A percentile compares a stretch with the other conserved stretches of the same genome.
These are phyloP conservation scores for Merops nubicus DNA, from an alignment of 2,113 vertebrate species.

Conservation along the genomic window DNA sequence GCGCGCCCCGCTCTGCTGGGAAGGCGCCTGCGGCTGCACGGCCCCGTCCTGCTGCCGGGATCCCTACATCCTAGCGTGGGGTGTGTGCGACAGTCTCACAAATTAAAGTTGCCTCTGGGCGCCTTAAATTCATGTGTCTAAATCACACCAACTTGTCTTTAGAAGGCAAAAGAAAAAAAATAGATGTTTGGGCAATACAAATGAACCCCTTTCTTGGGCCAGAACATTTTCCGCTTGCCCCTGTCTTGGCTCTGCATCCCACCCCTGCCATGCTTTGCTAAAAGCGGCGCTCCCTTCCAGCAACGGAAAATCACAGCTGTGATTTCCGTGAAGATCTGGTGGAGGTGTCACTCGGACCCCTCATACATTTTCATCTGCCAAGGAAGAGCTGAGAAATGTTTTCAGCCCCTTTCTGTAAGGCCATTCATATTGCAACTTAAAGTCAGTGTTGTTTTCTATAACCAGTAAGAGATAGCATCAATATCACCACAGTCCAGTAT, in stretches of 20 bases:
- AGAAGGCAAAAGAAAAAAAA: constrained; percentile 18
- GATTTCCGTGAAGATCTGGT: not conserved
- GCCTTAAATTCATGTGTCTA: constrained; percentile 21
- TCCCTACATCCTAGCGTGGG: not conserved
- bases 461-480: constrained; percentile 37
- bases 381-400: not conserved
- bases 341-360: not conserved
- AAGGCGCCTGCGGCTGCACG: fast-evolving
- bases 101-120: constrained; percentile 39
- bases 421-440: not conserved
- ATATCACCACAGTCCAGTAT: constrained; percentile 32
- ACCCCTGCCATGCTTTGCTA: not conserved
- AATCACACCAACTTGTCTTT: constrained; percentile 29
- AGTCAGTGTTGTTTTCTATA: not conserved
- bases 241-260: not conserved
- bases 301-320: not conserved
- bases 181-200: not conserved
- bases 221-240: not conserved
- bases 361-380: not conserved
- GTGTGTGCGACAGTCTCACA: constrained; percentile 7
- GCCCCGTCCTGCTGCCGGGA: not conserved
- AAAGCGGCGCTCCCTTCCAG: not conserved
- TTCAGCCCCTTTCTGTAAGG: not conserved
- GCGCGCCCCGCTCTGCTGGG: not conserved
- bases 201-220: not conserved